These are phyloP conservation scores for Tympanoctomys barrerae DNA, from an alignment of 2,797 vertebrate genomes.

Conservation along the genomic window DNA sequence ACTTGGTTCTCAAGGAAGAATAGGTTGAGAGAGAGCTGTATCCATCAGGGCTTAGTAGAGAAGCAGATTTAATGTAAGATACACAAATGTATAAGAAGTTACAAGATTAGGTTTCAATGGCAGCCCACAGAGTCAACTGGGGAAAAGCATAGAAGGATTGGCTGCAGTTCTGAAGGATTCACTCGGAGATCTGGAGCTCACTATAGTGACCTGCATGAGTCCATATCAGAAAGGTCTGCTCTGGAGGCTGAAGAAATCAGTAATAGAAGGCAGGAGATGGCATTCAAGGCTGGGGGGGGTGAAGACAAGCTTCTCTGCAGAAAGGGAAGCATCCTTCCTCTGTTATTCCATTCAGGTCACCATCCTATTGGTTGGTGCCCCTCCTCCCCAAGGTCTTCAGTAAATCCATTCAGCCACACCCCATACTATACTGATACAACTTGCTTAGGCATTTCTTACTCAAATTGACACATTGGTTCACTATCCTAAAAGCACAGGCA, in stretches of 20 bases:
- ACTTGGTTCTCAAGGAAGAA: neutral
- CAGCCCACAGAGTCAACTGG: neutral
- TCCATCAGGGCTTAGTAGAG: neutral
- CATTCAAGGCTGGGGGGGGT: neutral
- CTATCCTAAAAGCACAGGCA: neutral
- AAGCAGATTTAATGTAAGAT: neutral
- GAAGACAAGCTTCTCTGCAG: neutral
- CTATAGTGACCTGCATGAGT: neutral
- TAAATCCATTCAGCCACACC: neutral
- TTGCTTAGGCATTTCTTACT: neutral
- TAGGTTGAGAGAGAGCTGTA: neutral
- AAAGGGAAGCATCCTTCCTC: neutral
- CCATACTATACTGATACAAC: neutral
- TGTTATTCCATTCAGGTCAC: neutral
- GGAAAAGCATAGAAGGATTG: no score
- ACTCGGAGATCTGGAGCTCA: neutral
- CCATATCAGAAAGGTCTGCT: neutral
- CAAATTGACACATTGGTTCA: neutral
- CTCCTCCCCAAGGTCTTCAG: neutral
- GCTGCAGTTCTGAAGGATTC: neutral
- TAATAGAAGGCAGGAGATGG: neutral
- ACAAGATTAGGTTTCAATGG: neutral
- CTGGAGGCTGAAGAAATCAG: neutral
- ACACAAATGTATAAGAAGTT: neutral
- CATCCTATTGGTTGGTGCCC: neutral